phyloP scores from a whole-genome alignment of 2,888 invertebrate genomes.

The Diarsia rubi region DNA sequence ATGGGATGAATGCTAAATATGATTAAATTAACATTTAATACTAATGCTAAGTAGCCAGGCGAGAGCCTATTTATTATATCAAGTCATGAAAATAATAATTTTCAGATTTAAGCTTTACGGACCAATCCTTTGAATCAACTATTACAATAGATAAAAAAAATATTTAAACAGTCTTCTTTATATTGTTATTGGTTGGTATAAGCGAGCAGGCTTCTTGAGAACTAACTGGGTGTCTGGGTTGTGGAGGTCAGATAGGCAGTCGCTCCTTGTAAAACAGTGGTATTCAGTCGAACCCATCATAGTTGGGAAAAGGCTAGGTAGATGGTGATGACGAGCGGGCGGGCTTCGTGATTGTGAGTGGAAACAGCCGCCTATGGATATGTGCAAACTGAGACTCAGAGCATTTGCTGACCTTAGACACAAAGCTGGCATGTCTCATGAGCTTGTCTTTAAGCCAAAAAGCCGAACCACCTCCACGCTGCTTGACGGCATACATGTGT shows the following conservation, averaged over 20 bases:
- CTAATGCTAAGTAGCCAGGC: background rate
- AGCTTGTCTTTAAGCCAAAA: background rate
- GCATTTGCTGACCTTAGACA: background rate
- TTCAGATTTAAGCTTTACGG: background rate
- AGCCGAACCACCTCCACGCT: background rate
- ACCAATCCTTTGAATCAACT: background rate
- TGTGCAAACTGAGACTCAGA: background rate
- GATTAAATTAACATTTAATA: background rate
- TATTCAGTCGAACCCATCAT: no score
- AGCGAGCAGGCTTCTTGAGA: no score
- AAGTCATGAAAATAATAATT: background rate
- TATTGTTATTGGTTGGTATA: background rate
- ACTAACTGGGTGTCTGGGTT: no score
- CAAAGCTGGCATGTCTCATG: background rate
- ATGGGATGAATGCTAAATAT: constrained; percentile 6
- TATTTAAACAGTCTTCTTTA: background rate
- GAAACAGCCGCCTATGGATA: no score
- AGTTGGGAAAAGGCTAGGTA: no score
- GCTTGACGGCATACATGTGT: background rate
- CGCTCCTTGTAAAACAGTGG: no score
- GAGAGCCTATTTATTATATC: background rate
- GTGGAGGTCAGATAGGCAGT: no score
- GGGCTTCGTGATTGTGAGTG: background rate
- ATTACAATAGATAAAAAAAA: constrained; percentile 7
- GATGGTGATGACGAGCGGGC: background rate